Base-by-base conservation (phyloP, 1,140 invertebrate species). In the Macrocentrus cingulum region DNA sequence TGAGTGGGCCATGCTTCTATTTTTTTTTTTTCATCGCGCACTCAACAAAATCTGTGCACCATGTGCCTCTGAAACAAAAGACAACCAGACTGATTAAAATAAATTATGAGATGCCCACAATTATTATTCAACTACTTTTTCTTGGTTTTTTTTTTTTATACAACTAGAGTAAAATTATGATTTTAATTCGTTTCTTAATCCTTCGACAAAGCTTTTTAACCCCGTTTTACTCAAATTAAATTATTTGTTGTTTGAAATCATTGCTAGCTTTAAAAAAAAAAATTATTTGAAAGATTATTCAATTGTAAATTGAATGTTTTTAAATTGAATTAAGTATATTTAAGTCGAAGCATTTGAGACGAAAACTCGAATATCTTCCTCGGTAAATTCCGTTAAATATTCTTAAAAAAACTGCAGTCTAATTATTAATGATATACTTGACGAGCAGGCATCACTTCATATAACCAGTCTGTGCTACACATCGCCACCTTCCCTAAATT, bases 41-140 rank as follows among this genome's bases (percentile, higher is more conserved):
- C 76, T 77, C 75, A 79, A 76, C 69, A 69, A 66, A 71, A 71
- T 75, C 74, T 75, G 76, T 79, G 74, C 73, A 76, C 67, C 85
- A 87, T 87, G 86, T 88, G 87, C 87, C 86, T 88, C 87, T 88
- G 85, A 88, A 88, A 88, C 83, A 84, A 82, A 83, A 75, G 76
- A 83, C 77, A 81, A 83, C 82, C 82, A 84, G 82, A 84, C 82
- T 83, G 82, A 83, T 84, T 81, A 83, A 81, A 65, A 77, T 74
- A 77, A 74, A 74, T 72, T 68, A 63, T 64, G 70, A 72, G 73
- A 79, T 79, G 76, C 76, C 72, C 70, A 71, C 70, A 70, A 68
- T 68, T 62, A 65, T 50, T 61, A 58, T 49, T 57, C 62, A 66
- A 52, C 15, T 57, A 29, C 48, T 39, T 48, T 60, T 58, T 29